These are phyloP conservation scores for Diadophis punctatus DNA, from an alignment of 2,113 vertebrate species.

Conservation along the genomic window DNA sequence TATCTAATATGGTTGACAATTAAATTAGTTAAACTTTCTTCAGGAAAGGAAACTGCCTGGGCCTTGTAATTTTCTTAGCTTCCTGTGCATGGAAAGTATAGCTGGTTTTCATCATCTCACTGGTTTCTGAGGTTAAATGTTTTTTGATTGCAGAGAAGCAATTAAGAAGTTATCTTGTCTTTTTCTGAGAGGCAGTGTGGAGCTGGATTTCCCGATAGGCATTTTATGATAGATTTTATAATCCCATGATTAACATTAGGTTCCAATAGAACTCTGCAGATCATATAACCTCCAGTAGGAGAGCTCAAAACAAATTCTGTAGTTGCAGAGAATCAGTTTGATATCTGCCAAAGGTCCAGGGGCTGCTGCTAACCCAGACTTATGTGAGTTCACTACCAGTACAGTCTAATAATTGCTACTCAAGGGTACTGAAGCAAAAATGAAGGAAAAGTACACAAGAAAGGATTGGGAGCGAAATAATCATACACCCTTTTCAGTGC, in stretches of 20 bases:
- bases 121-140: not conserved
- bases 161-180: not conserved
- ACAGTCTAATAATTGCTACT: constrained; percentile 22
- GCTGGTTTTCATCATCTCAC: no score
- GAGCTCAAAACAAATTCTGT: not conserved
- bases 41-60: not conserved
- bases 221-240: not conserved
- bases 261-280: not conserved
- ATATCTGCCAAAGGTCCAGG: not conserved
- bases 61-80: not conserved
- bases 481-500: not conserved
- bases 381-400: constrained; percentile 1
- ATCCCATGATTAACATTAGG: not conserved
- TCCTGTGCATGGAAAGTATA: not conserved
- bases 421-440: not conserved
- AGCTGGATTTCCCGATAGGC: not conserved
- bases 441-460: not conserved
- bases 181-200: not conserved
- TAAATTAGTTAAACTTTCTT: not conserved
- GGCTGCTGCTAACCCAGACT: not conserved
- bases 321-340: not conserved
- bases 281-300: not conserved
- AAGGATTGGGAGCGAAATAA: not conserved
- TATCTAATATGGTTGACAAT: not conserved
- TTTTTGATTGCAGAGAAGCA: not conserved